Percentiles rank a stretch among this genome's conserved stretches.
These are phyloP conservation scores for Maconellicoccus hirsutus DNA, from an alignment of 1,140 invertebrate species.

Conservation along the genomic window DNA sequence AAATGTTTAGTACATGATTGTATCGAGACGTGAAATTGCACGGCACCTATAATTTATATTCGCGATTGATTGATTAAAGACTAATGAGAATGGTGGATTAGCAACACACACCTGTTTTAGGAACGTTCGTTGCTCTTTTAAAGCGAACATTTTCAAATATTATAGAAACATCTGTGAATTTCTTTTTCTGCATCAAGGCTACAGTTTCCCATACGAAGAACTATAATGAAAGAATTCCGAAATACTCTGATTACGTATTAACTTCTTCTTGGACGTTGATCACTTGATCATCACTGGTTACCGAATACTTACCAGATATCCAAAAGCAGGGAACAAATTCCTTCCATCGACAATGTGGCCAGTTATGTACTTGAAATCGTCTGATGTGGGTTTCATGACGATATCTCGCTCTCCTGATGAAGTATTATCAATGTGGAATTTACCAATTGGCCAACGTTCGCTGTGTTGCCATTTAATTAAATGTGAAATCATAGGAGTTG, in stretches of 20 bases:
- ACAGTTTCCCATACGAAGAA: not conserved
- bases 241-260: no score
- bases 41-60: no score
- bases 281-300: no score
- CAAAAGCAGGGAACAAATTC: constrained; percentile 85
- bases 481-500: constrained; percentile 58
- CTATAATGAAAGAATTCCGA: not conserved
- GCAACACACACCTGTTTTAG: not conserved
- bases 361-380: constrained; percentile 56
- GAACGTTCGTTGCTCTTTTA: not conserved
- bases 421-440: not conserved
- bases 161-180: not conserved
- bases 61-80: no score
- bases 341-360: constrained; percentile 89
- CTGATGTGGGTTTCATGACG: not conserved
- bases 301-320: constrained; percentile 55
- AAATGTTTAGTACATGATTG: not conserved
- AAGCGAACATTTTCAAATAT: not conserved
- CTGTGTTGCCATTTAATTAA: constrained; percentile 55
- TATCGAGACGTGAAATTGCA: not conserved
- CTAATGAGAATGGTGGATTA: not conserved
- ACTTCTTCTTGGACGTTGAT: no score
- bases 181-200: not conserved
- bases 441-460: not conserved
- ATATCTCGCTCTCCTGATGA: not conserved